A percentile compares a stretch with the other conserved stretches of the same genome.
Evolutionary conservation across 2,888 invertebrate genomes (phyloP).

Genomic region (Horisme vitalbata): DNA sequence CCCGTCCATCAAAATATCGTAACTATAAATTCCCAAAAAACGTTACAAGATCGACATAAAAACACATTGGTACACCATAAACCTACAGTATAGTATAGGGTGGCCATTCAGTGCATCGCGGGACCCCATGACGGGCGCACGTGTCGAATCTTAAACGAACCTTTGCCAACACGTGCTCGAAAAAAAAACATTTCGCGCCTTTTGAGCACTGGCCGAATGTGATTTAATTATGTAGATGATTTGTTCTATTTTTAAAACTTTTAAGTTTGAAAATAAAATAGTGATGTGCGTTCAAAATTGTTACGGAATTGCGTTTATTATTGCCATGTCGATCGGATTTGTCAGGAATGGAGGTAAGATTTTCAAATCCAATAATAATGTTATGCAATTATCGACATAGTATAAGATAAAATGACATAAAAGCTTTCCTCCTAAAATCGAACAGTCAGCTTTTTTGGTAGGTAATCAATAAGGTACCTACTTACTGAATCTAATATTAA

Average conservation of each 20-base stretch:
- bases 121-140: conserved; percentile 44
- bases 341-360: conserved; percentile 67
- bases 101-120: conserved; percentile 52
- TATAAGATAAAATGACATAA: too few species aligned
- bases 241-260: not conserved
- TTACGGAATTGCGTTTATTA: conserved; percentile 54
- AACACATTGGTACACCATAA: conserved; percentile 28
- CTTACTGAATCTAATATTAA: too few species aligned
- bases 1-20: conserved; percentile 10
- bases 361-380: not conserved
- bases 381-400: too few species aligned
- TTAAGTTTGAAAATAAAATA: conserved; percentile 29
- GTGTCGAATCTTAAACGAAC: conserved; percentile 30
- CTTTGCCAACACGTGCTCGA: conserved; percentile 27
- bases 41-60: conserved; percentile 19
- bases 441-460: too few species aligned
- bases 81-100: conserved; percentile 10
- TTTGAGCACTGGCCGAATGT: conserved; percentile 10
- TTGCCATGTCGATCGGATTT: conserved; percentile 46
- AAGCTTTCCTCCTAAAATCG: too few species aligned
- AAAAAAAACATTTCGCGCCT: conserved; percentile 29
- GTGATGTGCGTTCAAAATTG: conserved; percentile 65
- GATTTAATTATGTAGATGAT: conserved; percentile 3
- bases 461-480: too few species aligned
- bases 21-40: conserved; percentile 21